Evolutionary conservation across 2,888 invertebrate genomes (phyloP).

Genomic region (Eucera pruinosa): DNA sequence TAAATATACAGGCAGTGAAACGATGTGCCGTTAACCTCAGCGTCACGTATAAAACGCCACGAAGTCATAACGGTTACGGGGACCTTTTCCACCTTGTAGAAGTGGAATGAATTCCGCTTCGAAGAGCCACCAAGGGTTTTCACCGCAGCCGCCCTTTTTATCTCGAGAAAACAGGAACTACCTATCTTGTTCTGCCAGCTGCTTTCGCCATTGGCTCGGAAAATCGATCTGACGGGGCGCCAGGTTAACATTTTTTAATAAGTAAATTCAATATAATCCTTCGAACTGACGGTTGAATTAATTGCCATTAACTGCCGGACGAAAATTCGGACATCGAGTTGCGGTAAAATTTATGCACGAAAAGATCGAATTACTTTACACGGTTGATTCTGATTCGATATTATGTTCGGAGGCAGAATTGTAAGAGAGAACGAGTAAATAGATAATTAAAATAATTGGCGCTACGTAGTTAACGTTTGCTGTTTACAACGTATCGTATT

Average conservation of each 20-base stretch:
- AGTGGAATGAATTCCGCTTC: conserved; percentile 61
- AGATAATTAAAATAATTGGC: neutral
- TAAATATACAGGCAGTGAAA: conserved; percentile 38
- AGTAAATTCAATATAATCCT: conserved; percentile 1
- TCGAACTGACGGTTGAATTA: neutral
- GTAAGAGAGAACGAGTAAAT: neutral
- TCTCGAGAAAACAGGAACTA: conserved; percentile 53
- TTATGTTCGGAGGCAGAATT: neutral
- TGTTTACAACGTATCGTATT: neutral
- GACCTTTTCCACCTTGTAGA: conserved; percentile 59
- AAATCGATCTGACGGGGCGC: conserved; percentile 42
- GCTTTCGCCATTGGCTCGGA: conserved; percentile 44
- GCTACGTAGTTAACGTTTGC: conserved; percentile 1
- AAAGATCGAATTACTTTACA: neutral
- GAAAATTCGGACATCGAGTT: neutral
- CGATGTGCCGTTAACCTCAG: conserved; percentile 58
- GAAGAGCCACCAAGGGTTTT: conserved; percentile 55
- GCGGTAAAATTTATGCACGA: neutral
- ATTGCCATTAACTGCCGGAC: conserved; percentile 20
- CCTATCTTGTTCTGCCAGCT: conserved; percentile 58
- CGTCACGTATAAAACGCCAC: conserved; percentile 58
- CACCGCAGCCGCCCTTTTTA: conserved; percentile 37
- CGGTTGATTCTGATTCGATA: neutral
- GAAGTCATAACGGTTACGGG: conserved; percentile 69
- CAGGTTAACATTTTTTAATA: conserved; percentile 40